Percentiles rank a stretch among this genome's conserved stretches.
phyloP scores from a whole-genome alignment of 2,113 vertebrate species.

The Anoplopoma fimbria region DNA sequence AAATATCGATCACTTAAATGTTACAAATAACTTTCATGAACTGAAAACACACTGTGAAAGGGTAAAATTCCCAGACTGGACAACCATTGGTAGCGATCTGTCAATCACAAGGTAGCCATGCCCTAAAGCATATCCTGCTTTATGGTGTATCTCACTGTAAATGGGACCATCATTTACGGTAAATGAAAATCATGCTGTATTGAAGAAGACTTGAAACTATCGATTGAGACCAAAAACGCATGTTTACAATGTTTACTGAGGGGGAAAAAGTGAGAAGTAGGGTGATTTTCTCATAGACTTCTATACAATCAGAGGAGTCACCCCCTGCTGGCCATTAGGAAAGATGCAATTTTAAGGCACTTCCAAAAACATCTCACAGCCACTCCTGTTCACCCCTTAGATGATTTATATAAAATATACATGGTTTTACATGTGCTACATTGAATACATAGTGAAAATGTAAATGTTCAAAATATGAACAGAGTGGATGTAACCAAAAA shows the following conservation, averaged over 20 bases:
- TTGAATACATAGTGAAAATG: background rate
- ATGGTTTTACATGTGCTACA: background rate
- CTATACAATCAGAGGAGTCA: too few relatives aligned
- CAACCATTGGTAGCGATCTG: background rate
- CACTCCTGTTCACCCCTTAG: background rate
- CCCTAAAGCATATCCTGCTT: background rate
- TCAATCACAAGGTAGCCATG: background rate
- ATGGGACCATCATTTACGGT: too few relatives aligned
- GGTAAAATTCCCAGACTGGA: background rate
- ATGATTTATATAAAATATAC: background rate
- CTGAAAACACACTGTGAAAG: background rate
- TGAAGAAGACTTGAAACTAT: too few relatives aligned
- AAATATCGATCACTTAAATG: background rate
- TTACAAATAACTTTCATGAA: background rate
- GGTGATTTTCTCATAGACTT: too few relatives aligned
- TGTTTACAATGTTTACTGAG: background rate
- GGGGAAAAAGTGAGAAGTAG: background rate
- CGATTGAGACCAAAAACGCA: too few relatives aligned
- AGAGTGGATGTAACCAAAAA: slow-evolving; percentile 21
- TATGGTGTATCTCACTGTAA: too few relatives aligned
- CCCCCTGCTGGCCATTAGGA: background rate
- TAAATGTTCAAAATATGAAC: slow-evolving; percentile 15
- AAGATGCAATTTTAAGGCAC: background rate
- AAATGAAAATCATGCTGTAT: too few relatives aligned
- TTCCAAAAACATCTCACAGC: background rate